A percentile compares a stretch with the other conserved stretches of the same genome.
These are phyloP conservation scores for Oryctes rhinoceros DNA, from an alignment of 1,140 invertebrate species.

Conservation along the genomic window DNA sequence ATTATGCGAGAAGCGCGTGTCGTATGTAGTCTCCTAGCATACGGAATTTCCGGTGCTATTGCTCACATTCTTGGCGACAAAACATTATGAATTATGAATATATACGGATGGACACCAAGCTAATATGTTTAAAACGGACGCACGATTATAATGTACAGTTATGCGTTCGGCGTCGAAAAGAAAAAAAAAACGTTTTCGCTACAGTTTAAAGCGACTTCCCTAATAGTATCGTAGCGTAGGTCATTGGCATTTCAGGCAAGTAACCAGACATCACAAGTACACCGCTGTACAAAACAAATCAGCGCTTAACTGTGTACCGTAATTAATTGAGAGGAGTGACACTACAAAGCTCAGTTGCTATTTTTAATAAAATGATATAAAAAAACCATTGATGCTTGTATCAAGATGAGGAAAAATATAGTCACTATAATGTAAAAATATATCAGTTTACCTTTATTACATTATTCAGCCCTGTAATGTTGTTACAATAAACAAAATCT, in stretches of 20 bases:
- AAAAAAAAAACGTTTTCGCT: background rate
- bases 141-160: constrained; percentile 10
- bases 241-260: constrained; percentile 5
- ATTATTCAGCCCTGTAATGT: no score
- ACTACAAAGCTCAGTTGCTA: no score
- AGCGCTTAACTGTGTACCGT: no score
- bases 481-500: no score
- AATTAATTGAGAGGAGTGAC: no score
- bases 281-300: no score
- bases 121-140: background rate
- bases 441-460: no score
- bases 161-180: background rate
- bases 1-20: constrained; percentile 5
- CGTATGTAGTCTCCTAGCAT: background rate
- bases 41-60: constrained; percentile 18
- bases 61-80: constrained; percentile 13
- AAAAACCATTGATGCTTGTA: no score
- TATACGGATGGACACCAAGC: background rate
- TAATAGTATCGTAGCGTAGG: background rate
- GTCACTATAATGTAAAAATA: no score
- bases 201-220: background rate
- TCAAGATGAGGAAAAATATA: no score
- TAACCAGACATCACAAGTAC: no score
- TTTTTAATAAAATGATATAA: no score
- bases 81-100: background rate